These are phyloP conservation scores for Chaetura pelagica DNA, from an alignment of 2,113 vertebrate species.

Conservation along the genomic window DNA sequence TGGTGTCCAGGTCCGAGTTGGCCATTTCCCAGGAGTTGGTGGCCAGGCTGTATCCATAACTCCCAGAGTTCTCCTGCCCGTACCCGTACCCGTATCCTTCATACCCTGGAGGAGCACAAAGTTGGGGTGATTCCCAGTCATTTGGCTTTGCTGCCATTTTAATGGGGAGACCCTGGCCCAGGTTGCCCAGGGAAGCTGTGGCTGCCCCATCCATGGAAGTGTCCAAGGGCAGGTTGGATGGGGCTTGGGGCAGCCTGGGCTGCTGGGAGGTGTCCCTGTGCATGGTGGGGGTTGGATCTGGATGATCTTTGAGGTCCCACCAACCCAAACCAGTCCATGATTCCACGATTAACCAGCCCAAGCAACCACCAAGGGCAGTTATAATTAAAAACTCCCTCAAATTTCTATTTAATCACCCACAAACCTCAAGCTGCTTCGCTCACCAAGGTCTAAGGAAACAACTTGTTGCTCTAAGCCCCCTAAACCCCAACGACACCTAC, in stretches of 20 bases:
- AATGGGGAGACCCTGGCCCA: no score
- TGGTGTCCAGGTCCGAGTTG: conserved; percentile 66
- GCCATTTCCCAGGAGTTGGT: conserved; percentile 75
- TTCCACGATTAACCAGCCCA: no score
- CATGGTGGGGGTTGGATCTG: no score
- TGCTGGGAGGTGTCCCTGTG: no score
- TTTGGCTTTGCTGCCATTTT: no score
- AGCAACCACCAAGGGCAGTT: not conserved
- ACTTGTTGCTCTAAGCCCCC: not conserved
- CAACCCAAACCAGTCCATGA: no score
- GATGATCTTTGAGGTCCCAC: no score
- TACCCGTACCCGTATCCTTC: conserved; percentile 77
- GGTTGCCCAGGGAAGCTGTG: no score
- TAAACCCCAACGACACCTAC: not conserved
- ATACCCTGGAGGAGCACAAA: conserved; percentile 64
- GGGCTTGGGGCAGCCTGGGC: no score
- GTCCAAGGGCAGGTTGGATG: no score
- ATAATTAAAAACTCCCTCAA: not conserved
- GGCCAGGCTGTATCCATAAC: conserved; percentile 75
- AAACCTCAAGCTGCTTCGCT: not conserved
- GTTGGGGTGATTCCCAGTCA: no score
- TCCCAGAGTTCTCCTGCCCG: conserved; percentile 70
- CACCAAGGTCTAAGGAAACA: not conserved
- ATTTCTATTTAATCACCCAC: not conserved
- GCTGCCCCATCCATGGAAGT: no score